Conservation (phyloP, 2,113 vertebrate genomes). For the Notothenia coriiceps region DNA sequence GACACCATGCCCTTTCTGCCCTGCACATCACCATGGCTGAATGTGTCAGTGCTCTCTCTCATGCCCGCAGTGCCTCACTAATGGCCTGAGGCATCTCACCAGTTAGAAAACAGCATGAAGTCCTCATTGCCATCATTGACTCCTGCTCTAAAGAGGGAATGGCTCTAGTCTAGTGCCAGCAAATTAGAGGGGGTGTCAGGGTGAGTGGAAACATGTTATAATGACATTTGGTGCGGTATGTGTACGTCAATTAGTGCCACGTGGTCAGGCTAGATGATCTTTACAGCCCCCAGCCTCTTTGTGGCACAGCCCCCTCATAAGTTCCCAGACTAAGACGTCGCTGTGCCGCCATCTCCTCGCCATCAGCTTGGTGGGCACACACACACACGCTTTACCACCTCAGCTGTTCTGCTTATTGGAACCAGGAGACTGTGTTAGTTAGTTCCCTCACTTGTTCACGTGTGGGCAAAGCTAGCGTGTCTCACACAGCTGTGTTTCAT, state of each 20-base stretch:
- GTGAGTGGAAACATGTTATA: slow-evolving; percentile 63
- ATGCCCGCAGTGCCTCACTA: neutral
- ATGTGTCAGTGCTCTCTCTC: slow-evolving; percentile 40
- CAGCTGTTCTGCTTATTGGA: slow-evolving; percentile 74
- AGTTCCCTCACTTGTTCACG: slow-evolving; percentile 59
- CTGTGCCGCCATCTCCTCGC: slow-evolving; percentile 14
- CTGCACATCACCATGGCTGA: slow-evolving; percentile 13
- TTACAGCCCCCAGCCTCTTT: slow-evolving; percentile 54
- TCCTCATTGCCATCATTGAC: slow-evolving; percentile 27
- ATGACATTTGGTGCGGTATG: slow-evolving; percentile 31
- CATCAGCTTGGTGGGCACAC: slow-evolving; percentile 41
- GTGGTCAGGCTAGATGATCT: slow-evolving; percentile 48
- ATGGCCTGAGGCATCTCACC: neutral
- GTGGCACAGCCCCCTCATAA: slow-evolving; percentile 50
- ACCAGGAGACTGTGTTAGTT: slow-evolving; percentile 64
- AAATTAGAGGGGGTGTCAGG: slow-evolving; percentile 15
- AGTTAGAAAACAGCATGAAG: slow-evolving; percentile 3
- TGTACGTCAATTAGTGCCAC: slow-evolving; percentile 53
- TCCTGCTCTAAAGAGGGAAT: slow-evolving; percentile 11
- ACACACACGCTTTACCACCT: slow-evolving; percentile 45
- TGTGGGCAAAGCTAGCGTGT: slow-evolving; percentile 74
- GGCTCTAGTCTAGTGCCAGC: slow-evolving; percentile 22
- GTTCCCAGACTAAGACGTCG: slow-evolving; percentile 57
- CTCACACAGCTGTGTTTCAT: slow-evolving; percentile 79
- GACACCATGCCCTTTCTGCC: slow-evolving; percentile 32